phyloP scores from a whole-genome alignment of 2,888 invertebrate genomes.

The Agelastica alni region DNA sequence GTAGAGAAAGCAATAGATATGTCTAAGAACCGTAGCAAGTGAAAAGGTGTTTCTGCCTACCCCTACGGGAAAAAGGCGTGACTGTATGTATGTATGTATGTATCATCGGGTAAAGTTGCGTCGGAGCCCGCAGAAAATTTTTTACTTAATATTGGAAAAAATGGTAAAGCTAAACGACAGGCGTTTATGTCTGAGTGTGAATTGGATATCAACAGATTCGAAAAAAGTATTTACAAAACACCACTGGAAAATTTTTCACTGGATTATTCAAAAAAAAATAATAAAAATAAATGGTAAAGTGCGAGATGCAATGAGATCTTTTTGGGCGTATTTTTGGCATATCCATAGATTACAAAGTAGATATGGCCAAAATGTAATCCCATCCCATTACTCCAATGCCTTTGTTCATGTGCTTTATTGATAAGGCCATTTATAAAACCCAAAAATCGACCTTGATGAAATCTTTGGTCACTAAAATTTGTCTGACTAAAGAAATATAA shows the following conservation, averaged over 20 bases:
- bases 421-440: slow-evolving; percentile 37
- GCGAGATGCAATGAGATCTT: slow-evolving; percentile 14
- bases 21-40: no score
- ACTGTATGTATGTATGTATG: no score
- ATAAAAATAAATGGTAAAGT: slow-evolving; percentile 37
- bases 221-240: slow-evolving; percentile 37
- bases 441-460: slow-evolving; percentile 38
- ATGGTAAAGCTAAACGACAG: slow-evolving; percentile 35
- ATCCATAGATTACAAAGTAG: slow-evolving; percentile 28
- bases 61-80: no score
- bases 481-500: no score
- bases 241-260: slow-evolving; percentile 36
- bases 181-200: slow-evolving; percentile 41
- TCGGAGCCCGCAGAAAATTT: slow-evolving; percentile 31
- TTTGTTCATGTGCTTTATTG: slow-evolving; percentile 42
- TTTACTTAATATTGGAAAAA: slow-evolving; percentile 34
- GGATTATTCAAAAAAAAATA: slow-evolving; percentile 31
- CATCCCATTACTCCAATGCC: slow-evolving; percentile 45
- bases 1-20: no score
- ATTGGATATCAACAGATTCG: slow-evolving; percentile 36
- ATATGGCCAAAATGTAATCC: slow-evolving; percentile 36
- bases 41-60: no score
- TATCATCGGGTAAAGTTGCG: slow-evolving; percentile 37
- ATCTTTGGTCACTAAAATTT: no score
- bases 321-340: slow-evolving; percentile 23